These are phyloP conservation scores for Stenodema calcarata DNA, from an alignment of 2,888 invertebrate genomes.

Conservation along the genomic window DNA sequence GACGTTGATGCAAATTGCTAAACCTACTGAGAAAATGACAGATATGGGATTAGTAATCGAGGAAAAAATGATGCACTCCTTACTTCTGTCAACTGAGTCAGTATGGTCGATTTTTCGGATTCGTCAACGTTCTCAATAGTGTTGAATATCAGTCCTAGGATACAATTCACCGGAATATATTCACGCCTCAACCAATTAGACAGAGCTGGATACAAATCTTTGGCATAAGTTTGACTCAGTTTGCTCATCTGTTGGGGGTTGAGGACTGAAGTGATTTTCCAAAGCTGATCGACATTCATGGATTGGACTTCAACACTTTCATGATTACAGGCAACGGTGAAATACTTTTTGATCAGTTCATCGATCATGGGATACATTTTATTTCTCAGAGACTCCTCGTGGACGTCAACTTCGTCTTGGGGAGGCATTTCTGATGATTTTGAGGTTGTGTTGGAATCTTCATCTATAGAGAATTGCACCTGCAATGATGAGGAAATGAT, in stretches of 20 bases:
- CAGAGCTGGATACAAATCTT: constrained; percentile 40
- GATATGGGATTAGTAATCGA: no score
- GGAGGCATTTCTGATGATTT: background rate
- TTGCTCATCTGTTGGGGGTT: background rate
- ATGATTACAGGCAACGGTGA: constrained; percentile 15
- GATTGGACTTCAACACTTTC: background rate
- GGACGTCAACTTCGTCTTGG: background rate
- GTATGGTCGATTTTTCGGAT: background rate
- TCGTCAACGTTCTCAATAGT: constrained; percentile 58
- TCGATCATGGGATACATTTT: constrained; percentile 29
- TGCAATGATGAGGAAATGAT: background rate
- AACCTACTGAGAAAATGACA: no score
- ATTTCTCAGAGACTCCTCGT: constrained; percentile 17
- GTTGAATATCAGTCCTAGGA: constrained; percentile 71
- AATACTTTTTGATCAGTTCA: constrained; percentile 36
- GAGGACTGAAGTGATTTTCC: background rate
- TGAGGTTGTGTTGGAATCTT: background rate
- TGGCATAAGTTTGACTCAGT: background rate
- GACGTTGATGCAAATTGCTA: no score
- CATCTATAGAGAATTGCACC: constrained; percentile 35
- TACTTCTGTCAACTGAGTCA: constrained; percentile 19
- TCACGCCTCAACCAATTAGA: constrained; percentile 65
- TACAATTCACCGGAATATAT: constrained; percentile 64
- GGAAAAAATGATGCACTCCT: background rate
- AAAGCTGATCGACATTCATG: constrained; percentile 38